Evolutionary conservation across 2,113 vertebrate species (phyloP).

Genomic region (Nycticebus coucang): DNA sequence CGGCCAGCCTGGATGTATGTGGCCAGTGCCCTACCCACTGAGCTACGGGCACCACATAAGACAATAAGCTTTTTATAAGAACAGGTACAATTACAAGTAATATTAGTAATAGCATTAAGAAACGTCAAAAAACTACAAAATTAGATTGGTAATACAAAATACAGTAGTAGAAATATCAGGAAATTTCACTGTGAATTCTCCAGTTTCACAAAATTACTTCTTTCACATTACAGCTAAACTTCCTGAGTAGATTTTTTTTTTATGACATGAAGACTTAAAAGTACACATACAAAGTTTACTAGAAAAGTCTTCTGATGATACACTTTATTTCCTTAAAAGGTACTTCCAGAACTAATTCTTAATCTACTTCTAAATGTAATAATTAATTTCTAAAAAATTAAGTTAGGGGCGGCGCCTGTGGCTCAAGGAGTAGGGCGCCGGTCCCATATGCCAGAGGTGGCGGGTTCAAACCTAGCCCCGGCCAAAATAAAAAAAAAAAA

Average conservation of each 20-base stretch:
- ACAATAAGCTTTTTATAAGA: not conserved
- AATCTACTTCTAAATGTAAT: not conserved
- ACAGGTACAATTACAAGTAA: conserved; percentile 11
- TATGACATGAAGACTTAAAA: not conserved
- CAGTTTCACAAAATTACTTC: not conserved
- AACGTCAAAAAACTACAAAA: not conserved
- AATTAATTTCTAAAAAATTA: not conserved
- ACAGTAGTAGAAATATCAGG: not conserved
- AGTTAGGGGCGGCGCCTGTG: no score
- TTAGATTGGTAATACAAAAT: not conserved
- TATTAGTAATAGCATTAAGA: not conserved
- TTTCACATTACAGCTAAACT: not conserved
- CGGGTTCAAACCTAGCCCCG: no score
- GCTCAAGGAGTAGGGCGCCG: no score
- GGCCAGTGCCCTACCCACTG: no score
- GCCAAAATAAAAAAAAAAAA: no score
- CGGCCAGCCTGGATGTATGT: no score
- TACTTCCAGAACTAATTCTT: not conserved
- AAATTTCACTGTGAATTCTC: not conserved
- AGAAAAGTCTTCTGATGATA: not conserved
- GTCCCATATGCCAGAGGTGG: no score
- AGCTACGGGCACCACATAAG: no score
- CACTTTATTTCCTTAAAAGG: not conserved
- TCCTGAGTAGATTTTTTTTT: not conserved
- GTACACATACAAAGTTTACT: not conserved